phyloP scores from a whole-genome alignment of 2,888 invertebrate genomes.

The Mimas tiliae region DNA sequence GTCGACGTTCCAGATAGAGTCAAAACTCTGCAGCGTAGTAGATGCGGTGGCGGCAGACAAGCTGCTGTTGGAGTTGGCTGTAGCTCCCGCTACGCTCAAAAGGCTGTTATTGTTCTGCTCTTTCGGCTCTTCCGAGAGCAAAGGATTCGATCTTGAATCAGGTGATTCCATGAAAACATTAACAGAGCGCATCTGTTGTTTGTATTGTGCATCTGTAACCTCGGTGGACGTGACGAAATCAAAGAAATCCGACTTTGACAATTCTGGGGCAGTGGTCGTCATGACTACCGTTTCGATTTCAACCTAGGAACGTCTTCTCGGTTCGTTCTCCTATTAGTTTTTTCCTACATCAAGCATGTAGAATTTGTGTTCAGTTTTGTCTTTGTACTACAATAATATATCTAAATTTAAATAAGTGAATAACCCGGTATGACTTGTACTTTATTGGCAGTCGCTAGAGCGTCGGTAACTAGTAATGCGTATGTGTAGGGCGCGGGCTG shows the following conservation, averaged over 20 bases:
- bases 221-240: conserved; percentile 94
- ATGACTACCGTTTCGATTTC: conserved; percentile 89
- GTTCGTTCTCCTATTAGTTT: conserved; percentile 55
- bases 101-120: conserved; percentile 87
- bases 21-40: conserved; percentile 80
- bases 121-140: conserved; percentile 81
- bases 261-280: conserved; percentile 93
- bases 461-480: conserved; percentile 80
- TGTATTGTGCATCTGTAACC: conserved; percentile 88
- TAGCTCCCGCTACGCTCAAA: conserved; percentile 62
- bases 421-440: conserved; percentile 84
- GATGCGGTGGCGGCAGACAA: conserved; percentile 73
- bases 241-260: conserved; percentile 95
- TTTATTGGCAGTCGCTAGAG: conserved; percentile 82
- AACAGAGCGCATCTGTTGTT: conserved; percentile 88
- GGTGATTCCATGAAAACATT: conserved; percentile 87
- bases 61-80: conserved; percentile 55
- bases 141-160: conserved; percentile 78
- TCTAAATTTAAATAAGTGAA: conserved; percentile 76
- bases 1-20: conserved; percentile 88
- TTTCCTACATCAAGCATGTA: conserved; percentile 62
- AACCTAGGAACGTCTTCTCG: conserved; percentile 74
- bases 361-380: conserved; percentile 51
- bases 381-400: conserved; percentile 81
- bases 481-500: conserved; percentile 54